A percentile compares a stretch with the other conserved stretches of the same genome.
Evolutionary conservation across 2,888 invertebrate species (phyloP).

Genomic region (Tipula vernalis): DNA sequence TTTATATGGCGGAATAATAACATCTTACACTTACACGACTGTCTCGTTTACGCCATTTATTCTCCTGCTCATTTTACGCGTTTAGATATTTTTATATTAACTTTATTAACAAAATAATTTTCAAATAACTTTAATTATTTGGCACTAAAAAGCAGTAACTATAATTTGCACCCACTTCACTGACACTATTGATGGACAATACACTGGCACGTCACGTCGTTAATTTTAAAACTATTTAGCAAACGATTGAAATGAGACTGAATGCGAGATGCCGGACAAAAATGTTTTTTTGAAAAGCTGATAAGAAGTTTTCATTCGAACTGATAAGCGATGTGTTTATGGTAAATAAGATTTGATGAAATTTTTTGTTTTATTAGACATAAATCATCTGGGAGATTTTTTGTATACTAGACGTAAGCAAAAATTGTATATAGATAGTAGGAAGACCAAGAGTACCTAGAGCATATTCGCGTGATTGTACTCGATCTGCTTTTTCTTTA

Average conservation of each 20-base stretch:
- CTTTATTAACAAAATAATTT: not conserved
- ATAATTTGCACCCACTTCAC: not conserved
- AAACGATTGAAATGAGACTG: not conserved
- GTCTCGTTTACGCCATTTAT: not conserved
- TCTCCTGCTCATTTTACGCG: not conserved
- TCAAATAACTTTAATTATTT: not conserved
- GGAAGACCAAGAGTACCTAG: too few species aligned
- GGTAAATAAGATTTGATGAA: not conserved
- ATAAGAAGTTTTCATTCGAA: not conserved
- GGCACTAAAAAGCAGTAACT: not conserved
- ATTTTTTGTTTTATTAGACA: not conserved
- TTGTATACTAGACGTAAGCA: too few species aligned
- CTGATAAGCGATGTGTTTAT: not conserved
- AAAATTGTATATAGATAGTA: too few species aligned
- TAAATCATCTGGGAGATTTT: too few species aligned
- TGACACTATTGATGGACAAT: not conserved
- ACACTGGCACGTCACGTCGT: too few species aligned
- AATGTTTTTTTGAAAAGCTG: not conserved
- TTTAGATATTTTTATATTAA: not conserved
- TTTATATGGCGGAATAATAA: not conserved
- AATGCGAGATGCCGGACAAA: not conserved
- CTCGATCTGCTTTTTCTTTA: too few species aligned
- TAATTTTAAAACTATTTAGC: not conserved
- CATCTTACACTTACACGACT: not conserved
- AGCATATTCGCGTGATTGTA: too few species aligned